These are phyloP conservation scores for Drosophila virilis DNA, from an alignment of 1,140 invertebrate species.

Conservation along the genomic window DNA sequence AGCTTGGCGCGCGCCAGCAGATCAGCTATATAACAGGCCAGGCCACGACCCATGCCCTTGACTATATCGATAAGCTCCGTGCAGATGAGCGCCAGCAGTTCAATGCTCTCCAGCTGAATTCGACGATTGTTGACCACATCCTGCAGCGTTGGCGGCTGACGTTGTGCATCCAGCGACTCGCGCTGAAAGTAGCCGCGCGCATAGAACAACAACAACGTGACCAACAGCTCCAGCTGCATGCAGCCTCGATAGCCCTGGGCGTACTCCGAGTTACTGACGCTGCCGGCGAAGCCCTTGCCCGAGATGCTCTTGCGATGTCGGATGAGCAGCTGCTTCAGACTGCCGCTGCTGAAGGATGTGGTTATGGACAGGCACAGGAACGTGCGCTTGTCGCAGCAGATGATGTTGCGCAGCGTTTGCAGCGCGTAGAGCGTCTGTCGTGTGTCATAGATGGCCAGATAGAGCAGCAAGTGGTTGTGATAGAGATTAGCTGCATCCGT, in stretches of 20 bases:
- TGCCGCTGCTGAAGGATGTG: slow-evolving; percentile 87
- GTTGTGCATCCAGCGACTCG: slow-evolving; percentile 84
- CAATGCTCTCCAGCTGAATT: slow-evolving; percentile 91
- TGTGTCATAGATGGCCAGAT: slow-evolving; percentile 92
- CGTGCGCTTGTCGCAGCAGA: slow-evolving; percentile 89
- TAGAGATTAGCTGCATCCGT: slow-evolving; percentile 88
- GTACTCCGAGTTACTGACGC: slow-evolving; percentile 87
- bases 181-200: slow-evolving; percentile 93
- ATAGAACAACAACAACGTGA: slow-evolving; percentile 92
- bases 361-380: slow-evolving; percentile 90
- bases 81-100: slow-evolving; percentile 91
- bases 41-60: slow-evolving; percentile 91
- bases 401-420: slow-evolving; percentile 89
- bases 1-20: slow-evolving; percentile 93
- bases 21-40: slow-evolving; percentile 93
- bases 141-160: slow-evolving; percentile 88
- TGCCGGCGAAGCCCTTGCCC: slow-evolving; percentile 91
- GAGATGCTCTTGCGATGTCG: slow-evolving; percentile 93
- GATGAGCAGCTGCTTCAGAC: slow-evolving; percentile 87
- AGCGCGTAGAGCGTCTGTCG: slow-evolving; percentile 91
- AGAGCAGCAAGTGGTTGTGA: slow-evolving; percentile 93
- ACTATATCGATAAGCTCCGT: slow-evolving; percentile 92
- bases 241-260: slow-evolving; percentile 88
- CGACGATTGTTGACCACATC: slow-evolving; percentile 91
- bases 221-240: slow-evolving; percentile 93